phyloP scores from a whole-genome alignment of 2,888 invertebrate species.

The Neria commutata region DNA sequence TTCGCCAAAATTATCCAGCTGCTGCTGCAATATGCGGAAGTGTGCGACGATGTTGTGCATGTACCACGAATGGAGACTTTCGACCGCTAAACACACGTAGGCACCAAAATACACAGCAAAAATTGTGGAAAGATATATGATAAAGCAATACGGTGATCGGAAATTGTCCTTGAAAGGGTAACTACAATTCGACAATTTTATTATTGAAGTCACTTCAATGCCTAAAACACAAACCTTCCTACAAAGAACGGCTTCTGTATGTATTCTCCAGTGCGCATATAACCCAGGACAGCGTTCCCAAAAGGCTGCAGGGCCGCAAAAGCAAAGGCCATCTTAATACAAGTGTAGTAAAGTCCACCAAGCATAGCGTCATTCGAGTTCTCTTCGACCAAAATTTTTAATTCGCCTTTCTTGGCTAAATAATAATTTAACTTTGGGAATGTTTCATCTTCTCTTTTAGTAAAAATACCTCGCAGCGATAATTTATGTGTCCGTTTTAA shows the following conservation, averaged over 20 bases:
- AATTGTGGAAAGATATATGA: neutral
- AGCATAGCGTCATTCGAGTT: no score
- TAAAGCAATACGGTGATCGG: neutral
- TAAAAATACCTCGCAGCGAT: no score
- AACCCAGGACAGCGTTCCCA: no score
- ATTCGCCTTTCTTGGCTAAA: no score
- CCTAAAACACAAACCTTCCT: neutral
- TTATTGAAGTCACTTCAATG: neutral
- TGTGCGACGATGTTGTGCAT: neutral
- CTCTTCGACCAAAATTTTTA: no score
- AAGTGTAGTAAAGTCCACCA: no score
- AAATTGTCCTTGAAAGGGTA: conserved; percentile 1
- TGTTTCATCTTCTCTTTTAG: no score
- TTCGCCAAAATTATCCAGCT: neutral
- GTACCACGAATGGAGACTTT: neutral
- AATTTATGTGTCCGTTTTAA: no score
- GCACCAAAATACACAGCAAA: neutral
- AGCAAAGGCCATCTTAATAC: no score
- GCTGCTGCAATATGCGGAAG: neutral
- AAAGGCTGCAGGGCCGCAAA: no score
- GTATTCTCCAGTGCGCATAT: neutral
- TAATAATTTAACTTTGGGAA: no score
- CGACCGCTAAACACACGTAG: neutral
- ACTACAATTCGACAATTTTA: neutral
- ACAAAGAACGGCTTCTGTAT: neutral